Evolutionary conservation across 2,797 vertebrate species (phyloP).

Genomic region (Macrochelys suwanniensis): DNA sequence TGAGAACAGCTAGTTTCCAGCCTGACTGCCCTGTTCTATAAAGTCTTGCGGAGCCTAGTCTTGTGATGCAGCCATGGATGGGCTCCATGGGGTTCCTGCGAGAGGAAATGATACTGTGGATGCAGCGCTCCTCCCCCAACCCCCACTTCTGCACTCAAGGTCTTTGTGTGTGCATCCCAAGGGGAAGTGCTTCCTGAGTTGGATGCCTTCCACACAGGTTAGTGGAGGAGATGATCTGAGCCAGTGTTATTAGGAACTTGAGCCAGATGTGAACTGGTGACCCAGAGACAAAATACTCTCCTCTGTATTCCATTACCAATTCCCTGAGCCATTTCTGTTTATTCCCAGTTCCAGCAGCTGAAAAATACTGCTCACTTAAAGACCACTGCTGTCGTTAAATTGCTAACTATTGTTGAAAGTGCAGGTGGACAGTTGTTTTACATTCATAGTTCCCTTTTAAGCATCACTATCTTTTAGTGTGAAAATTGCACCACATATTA

Average conservation of each 20-base stretch:
- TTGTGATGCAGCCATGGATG: background rate
- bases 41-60: background rate
- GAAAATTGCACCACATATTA: background rate
- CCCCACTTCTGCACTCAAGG: background rate
- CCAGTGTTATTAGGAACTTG: rapidly evolving
- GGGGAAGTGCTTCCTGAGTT: background rate
- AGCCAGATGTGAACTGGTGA: background rate
- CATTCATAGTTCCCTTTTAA: background rate
- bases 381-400: background rate
- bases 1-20: background rate
- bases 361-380: background rate
- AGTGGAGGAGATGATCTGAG: background rate
- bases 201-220: background rate
- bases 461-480: background rate
- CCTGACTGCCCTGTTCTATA: background rate
- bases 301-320: constrained; percentile 14
- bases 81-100: background rate
- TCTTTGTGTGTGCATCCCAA: background rate
- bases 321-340: constrained; percentile 35
- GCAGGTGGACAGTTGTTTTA: background rate
- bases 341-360: constrained; percentile 45
- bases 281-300: constrained; percentile 11
- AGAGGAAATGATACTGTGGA: background rate
- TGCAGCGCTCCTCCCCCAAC: background rate
- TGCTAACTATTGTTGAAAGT: background rate